Conservation (phyloP, 2,888 invertebrate genomes). For the Lasioglossum figueresi region DNA sequence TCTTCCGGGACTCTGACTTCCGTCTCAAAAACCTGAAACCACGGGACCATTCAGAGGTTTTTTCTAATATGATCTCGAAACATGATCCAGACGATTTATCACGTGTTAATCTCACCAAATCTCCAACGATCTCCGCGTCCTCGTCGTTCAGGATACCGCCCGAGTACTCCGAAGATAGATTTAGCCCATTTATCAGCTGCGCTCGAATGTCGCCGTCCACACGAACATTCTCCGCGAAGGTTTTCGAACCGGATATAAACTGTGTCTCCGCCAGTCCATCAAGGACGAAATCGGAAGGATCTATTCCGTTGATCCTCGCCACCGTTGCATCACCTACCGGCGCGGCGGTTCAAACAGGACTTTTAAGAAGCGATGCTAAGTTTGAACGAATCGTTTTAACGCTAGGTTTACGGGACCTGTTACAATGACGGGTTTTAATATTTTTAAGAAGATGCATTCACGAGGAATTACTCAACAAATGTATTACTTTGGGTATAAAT, state of each 20-base stretch:
- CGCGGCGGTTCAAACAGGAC: neutral
- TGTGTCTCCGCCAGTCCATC: constrained; percentile 60
- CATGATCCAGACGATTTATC: neutral
- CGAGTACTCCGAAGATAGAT: constrained; percentile 60
- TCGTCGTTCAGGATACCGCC: constrained; percentile 68
- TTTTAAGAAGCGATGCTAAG: neutral
- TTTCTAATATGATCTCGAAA: neutral
- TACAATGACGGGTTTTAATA: too few species aligned
- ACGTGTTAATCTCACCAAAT: constrained; percentile 66
- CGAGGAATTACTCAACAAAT: too few species aligned
- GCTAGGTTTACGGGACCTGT: too few species aligned
- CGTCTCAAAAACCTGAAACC: constrained; percentile 68
- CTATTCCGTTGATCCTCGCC: constrained; percentile 69
- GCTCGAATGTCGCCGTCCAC: constrained; percentile 64
- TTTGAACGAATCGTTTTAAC: too few species aligned
- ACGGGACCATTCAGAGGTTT: neutral
- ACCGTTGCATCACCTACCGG: constrained; percentile 55
- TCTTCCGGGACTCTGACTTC: constrained; percentile 50
- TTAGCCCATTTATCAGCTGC: constrained; percentile 61
- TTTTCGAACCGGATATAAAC: constrained; percentile 63
- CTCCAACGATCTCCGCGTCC: constrained; percentile 71
- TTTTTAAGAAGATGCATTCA: too few species aligned
- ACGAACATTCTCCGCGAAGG: constrained; percentile 62
- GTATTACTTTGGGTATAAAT: neutral
- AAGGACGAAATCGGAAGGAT: constrained; percentile 68